phyloP scores from a whole-genome alignment of 2,888 invertebrate species.

The Caradrina clavipalpis region DNA sequence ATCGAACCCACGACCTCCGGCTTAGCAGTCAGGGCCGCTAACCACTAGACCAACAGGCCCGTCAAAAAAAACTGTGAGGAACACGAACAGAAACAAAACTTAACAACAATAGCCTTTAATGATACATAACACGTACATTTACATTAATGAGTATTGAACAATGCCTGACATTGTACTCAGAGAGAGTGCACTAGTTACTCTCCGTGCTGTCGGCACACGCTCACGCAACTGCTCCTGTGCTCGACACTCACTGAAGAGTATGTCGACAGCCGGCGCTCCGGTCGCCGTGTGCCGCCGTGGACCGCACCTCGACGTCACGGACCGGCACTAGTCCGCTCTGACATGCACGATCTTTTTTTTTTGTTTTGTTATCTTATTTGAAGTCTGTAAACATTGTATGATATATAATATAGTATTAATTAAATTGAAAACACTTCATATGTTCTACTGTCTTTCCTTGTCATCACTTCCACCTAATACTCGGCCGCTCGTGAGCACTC shows the following conservation, averaged over 20 bases:
- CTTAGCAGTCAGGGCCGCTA: too few species aligned
- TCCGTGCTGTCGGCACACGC: neutral
- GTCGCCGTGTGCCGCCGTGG: too few species aligned
- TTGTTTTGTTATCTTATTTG: too few species aligned
- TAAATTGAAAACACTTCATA: too few species aligned
- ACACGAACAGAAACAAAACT: neutral
- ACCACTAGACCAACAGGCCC: too few species aligned
- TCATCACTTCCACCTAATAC: neutral
- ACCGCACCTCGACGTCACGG: too few species aligned
- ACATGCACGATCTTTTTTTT: neutral
- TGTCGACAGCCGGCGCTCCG: neutral
- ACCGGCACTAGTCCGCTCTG: too few species aligned
- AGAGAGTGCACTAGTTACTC: constrained; percentile 11
- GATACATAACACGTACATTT: neutral
- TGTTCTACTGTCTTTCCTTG: neutral
- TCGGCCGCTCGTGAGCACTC: neutral
- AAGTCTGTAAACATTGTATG: too few species aligned
- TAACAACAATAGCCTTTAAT: constrained; percentile 5
- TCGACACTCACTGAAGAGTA: neutral
- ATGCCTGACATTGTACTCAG: neutral
- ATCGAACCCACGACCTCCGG: too few species aligned
- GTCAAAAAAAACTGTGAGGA: too few species aligned
- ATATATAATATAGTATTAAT: too few species aligned
- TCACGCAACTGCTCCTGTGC: neutral
- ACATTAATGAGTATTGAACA: constrained; percentile 4